Base-by-base conservation (phyloP, 2,113 vertebrate genomes). In the Ginglymostoma cirratum region DNA sequence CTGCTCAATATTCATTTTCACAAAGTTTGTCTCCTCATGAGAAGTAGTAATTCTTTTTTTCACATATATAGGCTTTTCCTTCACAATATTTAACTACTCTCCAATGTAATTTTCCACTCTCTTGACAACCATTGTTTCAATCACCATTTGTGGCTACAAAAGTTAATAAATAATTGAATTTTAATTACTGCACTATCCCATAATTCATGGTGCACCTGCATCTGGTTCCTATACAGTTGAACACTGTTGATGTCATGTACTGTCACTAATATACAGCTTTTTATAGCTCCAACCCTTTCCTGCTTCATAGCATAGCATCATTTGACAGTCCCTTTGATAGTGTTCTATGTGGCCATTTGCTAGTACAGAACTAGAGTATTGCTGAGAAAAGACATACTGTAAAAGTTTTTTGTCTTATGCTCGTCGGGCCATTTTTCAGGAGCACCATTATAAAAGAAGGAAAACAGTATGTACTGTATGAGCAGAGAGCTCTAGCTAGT, bases 101-200 rank as follows among this genome's bases (percentile, higher is more conserved):
- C 30, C 87, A 65, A n/a, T 92, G 52, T 89, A 89, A 89, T 89
- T 89, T 89, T 15, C 52, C 34, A 30, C 52, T 65, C 52, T 65
- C 55, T 92, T 61, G 55, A 38, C 87, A 38, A 30, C 55, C 17
- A 92, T 65, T 65, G 61, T 19, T 61, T 61, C 15, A 5, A n/a
- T 65, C 61, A 92, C 61, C 5, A 12, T 65, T 92, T 65, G 34
- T 92, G 87, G 19, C 87, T 92, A 30, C 52, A 92, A 92, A 30
- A 92, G 30, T 92, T 92, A 92, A 65, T 92, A 65, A 92, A 65
- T n/a, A 65, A 65, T 65, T 92, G 55, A 65, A 92, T 92, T 65
- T 65, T 65, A 92, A 92, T n/a, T 92, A 92, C 87, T n/a, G 55
- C 27, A 61, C n/a, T 92, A 65, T 65, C 87, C 30, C 52, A 65